Base-by-base conservation (phyloP, 2,113 vertebrate genomes). In the Burhinus bistriatus region DNA sequence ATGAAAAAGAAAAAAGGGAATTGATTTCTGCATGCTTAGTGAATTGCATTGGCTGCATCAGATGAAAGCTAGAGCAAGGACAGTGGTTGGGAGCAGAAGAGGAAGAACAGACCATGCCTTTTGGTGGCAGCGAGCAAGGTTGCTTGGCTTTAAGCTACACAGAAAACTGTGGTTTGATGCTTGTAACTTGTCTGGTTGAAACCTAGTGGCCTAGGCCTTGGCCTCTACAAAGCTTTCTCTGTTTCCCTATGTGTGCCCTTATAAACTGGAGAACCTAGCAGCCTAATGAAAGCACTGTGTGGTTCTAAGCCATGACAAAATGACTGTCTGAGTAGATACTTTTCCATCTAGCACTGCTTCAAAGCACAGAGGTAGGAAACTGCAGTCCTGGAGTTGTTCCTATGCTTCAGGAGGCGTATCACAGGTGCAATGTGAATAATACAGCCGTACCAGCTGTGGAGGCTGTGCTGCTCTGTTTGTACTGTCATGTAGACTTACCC, bases 401-500 rank as follows among this genome's bases (percentile, higher is more conserved):
- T 58, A 61, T 20, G 61, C 40, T 51, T 32, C 66, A 57, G 61
- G 68, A 44, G 3, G 2, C 2, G 1, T 22, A 26, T 38, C 7
- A 0, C 23, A 45, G 27, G 45, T 6, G 3, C 0, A 20, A 3
- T 4, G n/a, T 9, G 15, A 54, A 22, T 13, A 45, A 8, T 29
- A 12, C 22, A 70, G 30, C 49, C 0, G 0, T 32, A 8, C 14
- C 12, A 52, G 61, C 64, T 2, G 0, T 2, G 12, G 75, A 66
- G 40, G 47, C 65, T 9, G 4, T 0, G 1, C 40, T 62, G 55
- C 54, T 87, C 16, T 52, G 5, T 11, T 6, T 0, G 0, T 22
- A 7, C 11, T 16, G 22, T 5, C 34, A 9, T 4, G 38, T 27
- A 75, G 51, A 40, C 44, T 54, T 16, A 32, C 12, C 26, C 34